phyloP scores from a whole-genome alignment of 92 coral and sea anemone species.

The Umimayanthus chanpuru region DNA sequence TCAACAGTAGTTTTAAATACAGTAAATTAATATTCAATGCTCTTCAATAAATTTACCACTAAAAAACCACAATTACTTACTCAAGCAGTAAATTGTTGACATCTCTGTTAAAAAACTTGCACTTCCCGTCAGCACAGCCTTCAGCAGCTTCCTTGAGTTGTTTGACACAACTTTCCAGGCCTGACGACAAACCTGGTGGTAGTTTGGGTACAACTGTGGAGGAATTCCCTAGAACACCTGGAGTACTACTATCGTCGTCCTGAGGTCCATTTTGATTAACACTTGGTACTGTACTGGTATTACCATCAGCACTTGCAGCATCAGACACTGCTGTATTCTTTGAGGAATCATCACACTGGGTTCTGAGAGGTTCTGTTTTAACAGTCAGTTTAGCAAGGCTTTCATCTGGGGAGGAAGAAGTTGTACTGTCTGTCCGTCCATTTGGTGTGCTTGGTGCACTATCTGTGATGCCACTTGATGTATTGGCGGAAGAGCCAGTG shows the following conservation, averaged over 20 bases:
- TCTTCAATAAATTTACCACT: too few species aligned
- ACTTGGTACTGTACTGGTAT: slow-evolving; percentile 1
- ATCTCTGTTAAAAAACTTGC: slow-evolving; percentile 95
- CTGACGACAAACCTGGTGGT: slow-evolving; percentile 80
- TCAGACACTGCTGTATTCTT: not conserved
- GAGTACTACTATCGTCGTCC: not conserved
- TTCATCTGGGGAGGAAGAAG: slow-evolving; percentile 42
- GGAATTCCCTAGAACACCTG: slow-evolving; percentile 23
- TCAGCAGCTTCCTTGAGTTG: slow-evolving; percentile 89
- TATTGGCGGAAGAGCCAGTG: slow-evolving; percentile 35
- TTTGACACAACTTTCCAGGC: slow-evolving; percentile 73
- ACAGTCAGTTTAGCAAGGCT: slow-evolving; percentile 16
- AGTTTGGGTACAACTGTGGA: slow-evolving; percentile 60
- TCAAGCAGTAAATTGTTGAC: slow-evolving; percentile 91
- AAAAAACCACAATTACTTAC: slow-evolving; percentile 56
- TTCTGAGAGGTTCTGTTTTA: slow-evolving; percentile 25
- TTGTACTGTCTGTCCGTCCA: slow-evolving; percentile 10
- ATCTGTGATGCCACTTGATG: slow-evolving; percentile 22
- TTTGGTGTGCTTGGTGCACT: slow-evolving; percentile 51
- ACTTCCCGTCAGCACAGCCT: slow-evolving; percentile 87
- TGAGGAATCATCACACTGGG: slow-evolving; percentile 1
- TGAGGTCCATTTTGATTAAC: slow-evolving; percentile 64
- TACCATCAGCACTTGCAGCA: slow-evolving; percentile 8
- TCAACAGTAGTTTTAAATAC: too few species aligned
- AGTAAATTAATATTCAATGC: too few species aligned